These are phyloP conservation scores for Scomber japonicus DNA, from an alignment of 2,113 vertebrate species.

Conservation along the genomic window DNA sequence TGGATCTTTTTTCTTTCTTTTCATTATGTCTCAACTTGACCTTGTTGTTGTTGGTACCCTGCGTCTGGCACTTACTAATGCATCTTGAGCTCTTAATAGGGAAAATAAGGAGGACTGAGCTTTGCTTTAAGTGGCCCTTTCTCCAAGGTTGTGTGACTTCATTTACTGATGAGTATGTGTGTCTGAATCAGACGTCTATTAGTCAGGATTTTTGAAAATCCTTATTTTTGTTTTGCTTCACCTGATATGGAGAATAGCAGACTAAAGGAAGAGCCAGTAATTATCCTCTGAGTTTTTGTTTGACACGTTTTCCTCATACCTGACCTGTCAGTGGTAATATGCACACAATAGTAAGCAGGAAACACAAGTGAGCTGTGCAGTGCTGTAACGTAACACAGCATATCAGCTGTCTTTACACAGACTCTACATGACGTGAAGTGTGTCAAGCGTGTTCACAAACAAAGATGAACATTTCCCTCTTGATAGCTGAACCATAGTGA, in stretches of 20 bases:
- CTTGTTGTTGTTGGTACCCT: conserved; percentile 5
- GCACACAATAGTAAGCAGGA: not conserved
- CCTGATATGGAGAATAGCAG: not conserved
- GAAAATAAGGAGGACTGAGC: not conserved
- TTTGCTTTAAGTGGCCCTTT: conserved; percentile 6
- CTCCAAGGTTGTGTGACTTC: not conserved
- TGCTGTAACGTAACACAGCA: not conserved
- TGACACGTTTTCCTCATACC: conserved; percentile 20
- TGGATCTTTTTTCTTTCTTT: conserved; percentile 3
- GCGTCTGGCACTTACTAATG: not conserved
- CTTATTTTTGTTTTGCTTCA: not conserved
- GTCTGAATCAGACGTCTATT: not conserved
- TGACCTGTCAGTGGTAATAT: conserved; percentile 15
- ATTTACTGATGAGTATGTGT: not conserved
- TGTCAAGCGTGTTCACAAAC: not conserved
- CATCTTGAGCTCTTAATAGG: not conserved
- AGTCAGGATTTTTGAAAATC: not conserved
- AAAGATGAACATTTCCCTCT: not conserved
- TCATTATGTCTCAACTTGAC: not conserved
- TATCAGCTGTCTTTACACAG: conserved; percentile 1
- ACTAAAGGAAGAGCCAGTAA: not conserved
- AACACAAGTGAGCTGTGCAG: not conserved
- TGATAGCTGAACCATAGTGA: not conserved
- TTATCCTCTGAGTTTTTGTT: conserved; percentile 1
- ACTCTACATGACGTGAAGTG: conserved; percentile 11